phyloP scores from a whole-genome alignment of 2,888 invertebrate genomes.

The Acleris holmiana region DNA sequence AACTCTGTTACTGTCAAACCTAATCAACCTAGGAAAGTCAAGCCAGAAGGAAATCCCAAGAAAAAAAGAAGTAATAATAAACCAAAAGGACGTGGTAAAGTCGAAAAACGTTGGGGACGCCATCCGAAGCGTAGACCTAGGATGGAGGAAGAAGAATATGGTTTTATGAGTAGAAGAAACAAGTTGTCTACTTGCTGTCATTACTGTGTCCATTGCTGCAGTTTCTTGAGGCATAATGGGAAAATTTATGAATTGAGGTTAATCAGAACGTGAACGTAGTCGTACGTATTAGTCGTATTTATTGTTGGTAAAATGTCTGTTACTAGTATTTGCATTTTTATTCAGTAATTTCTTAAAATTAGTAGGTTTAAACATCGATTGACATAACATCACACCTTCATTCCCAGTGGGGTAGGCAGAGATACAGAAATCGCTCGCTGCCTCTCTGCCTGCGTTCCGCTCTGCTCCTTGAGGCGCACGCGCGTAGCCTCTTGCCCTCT shows the following conservation, averaged over 20 bases:
- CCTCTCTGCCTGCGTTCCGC: too few relatives aligned
- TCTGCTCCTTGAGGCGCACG: too few relatives aligned
- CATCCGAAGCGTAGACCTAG: not conserved
- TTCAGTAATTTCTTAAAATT: too few relatives aligned
- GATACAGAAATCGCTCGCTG: too few relatives aligned
- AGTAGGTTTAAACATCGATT: too few relatives aligned
- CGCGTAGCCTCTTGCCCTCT: too few relatives aligned
- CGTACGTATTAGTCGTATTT: too few relatives aligned
- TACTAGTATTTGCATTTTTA: too few relatives aligned
- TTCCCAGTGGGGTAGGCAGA: too few relatives aligned
- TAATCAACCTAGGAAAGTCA: not conserved
- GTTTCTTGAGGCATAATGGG: not conserved
- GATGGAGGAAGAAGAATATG: not conserved
- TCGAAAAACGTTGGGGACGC: not conserved
- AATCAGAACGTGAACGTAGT: not conserved
- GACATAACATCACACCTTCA: too few relatives aligned
- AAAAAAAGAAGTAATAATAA: not conserved
- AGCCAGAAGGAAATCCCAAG: not conserved
- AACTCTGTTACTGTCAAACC: not conserved
- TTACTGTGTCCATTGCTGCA: not conserved
- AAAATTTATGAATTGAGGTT: conserved; percentile 1
- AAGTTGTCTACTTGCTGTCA: not conserved
- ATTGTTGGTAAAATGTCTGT: too few relatives aligned
- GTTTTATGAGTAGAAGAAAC: too few relatives aligned
- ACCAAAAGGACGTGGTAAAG: not conserved